phyloP scores from a whole-genome alignment of 1,140 invertebrate genomes.

The Drosophila trapezifrons region DNA sequence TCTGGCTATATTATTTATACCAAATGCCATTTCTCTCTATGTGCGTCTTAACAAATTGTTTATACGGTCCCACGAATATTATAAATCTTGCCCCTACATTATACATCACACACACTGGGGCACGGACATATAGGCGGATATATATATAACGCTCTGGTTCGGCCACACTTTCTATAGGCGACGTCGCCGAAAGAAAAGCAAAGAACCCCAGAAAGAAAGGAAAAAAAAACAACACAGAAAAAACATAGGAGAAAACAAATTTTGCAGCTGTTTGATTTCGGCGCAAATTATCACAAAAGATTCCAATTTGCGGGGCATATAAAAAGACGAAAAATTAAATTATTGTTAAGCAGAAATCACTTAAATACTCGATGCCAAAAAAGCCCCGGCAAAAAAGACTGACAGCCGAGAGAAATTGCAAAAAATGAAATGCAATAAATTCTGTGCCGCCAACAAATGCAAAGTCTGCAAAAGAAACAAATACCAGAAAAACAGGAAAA shows the following conservation, averaged over 20 bases:
- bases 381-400: constrained; percentile 9
- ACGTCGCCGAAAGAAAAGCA: constrained; percentile 43
- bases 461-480: constrained; percentile 22
- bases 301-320: constrained; percentile 13
- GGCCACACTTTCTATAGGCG: constrained; percentile 75
- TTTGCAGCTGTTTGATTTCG: constrained; percentile 80
- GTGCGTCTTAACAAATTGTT: constrained; percentile 76
- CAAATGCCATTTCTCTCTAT: constrained; percentile 57
- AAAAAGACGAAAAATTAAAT: constrained; percentile 41
- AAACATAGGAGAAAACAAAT: constrained; percentile 49
- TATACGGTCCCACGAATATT: constrained; percentile 66
- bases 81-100: constrained; percentile 64
- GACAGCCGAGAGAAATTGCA: constrained; percentile 33
- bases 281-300: constrained; percentile 79
- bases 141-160: constrained; percentile 36
- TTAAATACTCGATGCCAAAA: constrained; percentile 63
- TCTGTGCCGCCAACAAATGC: constrained; percentile 52
- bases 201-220: constrained; percentile 10
- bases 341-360: constrained; percentile 77
- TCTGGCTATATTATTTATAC: constrained; percentile 55
- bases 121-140: constrained; percentile 34
- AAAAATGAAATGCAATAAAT: constrained; percentile 77
- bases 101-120: constrained; percentile 39
- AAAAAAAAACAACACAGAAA: not conserved
- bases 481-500: constrained; percentile 14